These are phyloP conservation scores for Epirrhoe tristata DNA, from an alignment of 2,888 invertebrate genomes.

Conservation along the genomic window DNA sequence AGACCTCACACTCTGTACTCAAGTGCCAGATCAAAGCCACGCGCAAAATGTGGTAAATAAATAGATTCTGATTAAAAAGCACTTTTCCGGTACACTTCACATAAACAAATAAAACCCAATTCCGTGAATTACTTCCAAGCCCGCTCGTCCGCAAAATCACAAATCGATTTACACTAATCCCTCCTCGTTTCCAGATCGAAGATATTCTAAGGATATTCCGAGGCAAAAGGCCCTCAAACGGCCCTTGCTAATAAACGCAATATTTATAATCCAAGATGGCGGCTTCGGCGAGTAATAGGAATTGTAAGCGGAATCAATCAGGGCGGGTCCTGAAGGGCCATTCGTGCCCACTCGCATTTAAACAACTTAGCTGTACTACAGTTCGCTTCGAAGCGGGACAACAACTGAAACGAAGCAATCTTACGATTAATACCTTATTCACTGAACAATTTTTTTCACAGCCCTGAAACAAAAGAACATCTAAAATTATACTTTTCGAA, in stretches of 20 bases:
- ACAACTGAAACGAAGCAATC: slow-evolving; percentile 7
- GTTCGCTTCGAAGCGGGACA: slow-evolving; percentile 16
- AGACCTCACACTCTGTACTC: too few species aligned
- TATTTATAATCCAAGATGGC: slow-evolving; percentile 44
- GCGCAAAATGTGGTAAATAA: neutral
- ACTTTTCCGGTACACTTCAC: slow-evolving; percentile 21
- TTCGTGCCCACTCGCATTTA: slow-evolving; percentile 30
- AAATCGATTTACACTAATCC: slow-evolving; percentile 39
- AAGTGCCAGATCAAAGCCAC: too few species aligned
- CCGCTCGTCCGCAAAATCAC: slow-evolving; percentile 27
- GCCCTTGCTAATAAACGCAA: slow-evolving; percentile 32
- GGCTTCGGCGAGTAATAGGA: slow-evolving; percentile 15
- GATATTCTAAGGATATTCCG: slow-evolving; percentile 30
- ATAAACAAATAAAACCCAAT: slow-evolving; percentile 24
- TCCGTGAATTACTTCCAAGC: slow-evolving; percentile 23
- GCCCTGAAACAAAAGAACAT: neutral
- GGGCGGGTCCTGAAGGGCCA: slow-evolving; percentile 5
- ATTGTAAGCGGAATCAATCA: slow-evolving; percentile 31
- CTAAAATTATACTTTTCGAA: neutral
- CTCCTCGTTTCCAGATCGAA: slow-evolving; percentile 35
- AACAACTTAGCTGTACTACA: slow-evolving; percentile 21
- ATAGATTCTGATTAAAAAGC: slow-evolving; percentile 9
- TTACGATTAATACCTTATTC: neutral
- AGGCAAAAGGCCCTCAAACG: slow-evolving; percentile 35
- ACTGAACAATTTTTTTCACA: too few species aligned